Percentiles rank a stretch among this genome's conserved stretches.
phyloP scores from a whole-genome alignment of 2,888 invertebrate genomes.

The Caenorhabditis sp. region DNA sequence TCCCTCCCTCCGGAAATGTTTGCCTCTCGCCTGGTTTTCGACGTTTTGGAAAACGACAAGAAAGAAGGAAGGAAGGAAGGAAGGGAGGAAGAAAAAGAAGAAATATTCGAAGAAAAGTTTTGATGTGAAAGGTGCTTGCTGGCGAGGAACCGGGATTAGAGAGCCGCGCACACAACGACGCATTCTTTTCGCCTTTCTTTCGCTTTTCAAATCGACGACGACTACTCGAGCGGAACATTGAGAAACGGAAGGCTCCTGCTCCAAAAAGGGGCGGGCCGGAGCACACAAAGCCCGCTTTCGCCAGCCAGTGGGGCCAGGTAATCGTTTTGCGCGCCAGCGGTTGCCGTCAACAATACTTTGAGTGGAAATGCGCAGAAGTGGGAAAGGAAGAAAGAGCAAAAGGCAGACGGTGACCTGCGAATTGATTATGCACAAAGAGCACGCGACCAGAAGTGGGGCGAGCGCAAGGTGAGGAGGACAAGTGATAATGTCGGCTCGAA shows the following conservation, averaged over 20 bases:
- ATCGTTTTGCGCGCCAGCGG: slow-evolving; percentile 27
- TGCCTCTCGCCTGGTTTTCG: slow-evolving; percentile 24
- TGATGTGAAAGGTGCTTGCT: too few relatives aligned
- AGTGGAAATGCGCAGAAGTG: not conserved
- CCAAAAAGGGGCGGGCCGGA: slow-evolving; percentile 2
- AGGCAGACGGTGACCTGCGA: slow-evolving; percentile 4
- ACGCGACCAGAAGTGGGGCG: slow-evolving; percentile 13
- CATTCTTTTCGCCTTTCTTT: too few relatives aligned
- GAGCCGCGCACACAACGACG: too few relatives aligned
- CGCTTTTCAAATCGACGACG: slow-evolving; percentile 31
- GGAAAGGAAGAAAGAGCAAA: not conserved
- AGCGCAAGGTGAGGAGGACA: not conserved
- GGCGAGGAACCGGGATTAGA: slow-evolving; percentile 29
- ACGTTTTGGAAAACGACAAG: slow-evolving; percentile 8
- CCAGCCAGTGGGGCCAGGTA: slow-evolving; percentile 25
- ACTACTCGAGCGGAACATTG: slow-evolving; percentile 46
- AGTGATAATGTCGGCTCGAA: too few relatives aligned
- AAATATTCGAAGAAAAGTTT: too few relatives aligned
- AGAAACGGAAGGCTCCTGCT: too few relatives aligned
- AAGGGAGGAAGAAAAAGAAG: too few relatives aligned
- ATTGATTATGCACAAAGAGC: slow-evolving; percentile 39
- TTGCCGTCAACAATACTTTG: slow-evolving; percentile 37
- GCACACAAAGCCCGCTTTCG: too few relatives aligned
- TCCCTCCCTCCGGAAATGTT: slow-evolving; percentile 7
- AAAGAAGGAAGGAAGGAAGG: slow-evolving; percentile 3